Percentiles rank a stretch among this genome's conserved stretches.
These are phyloP conservation scores for Stratiomys singularior DNA, from an alignment of 2,888 invertebrate genomes.

Conservation along the genomic window DNA sequence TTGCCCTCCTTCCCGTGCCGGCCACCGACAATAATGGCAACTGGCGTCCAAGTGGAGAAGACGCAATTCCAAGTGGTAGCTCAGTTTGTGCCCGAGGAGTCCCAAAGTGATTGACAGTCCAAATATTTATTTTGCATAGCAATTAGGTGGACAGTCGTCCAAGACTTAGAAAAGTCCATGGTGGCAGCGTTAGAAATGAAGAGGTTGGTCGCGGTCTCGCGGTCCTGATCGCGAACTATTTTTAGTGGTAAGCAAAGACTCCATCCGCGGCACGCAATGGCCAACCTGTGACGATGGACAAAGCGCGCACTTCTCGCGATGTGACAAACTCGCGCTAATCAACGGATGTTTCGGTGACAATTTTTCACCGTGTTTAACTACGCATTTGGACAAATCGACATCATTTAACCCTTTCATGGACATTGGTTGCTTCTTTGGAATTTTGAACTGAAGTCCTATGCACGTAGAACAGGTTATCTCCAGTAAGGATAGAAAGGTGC, in stretches of 20 bases:
- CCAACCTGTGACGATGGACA: background rate
- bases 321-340: conserved; percentile 26
- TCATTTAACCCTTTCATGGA: conserved; percentile 26
- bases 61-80: conserved; percentile 38
- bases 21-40: conserved; percentile 1
- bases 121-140: conserved; percentile 51
- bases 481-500: too few species aligned
- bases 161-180: background rate
- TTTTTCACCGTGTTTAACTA: conserved; percentile 33
- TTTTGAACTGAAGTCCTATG: background rate
- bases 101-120: conserved; percentile 51
- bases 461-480: too few species aligned
- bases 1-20: conserved; percentile 16
- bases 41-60: conserved; percentile 41
- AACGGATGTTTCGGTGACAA: conserved; percentile 44
- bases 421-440: background rate
- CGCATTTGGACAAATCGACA: conserved; percentile 40
- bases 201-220: conserved; percentile 10
- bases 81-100: conserved; percentile 37
- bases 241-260: conserved; percentile 27
- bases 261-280: conserved; percentile 10
- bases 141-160: conserved; percentile 47
- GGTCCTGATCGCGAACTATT: conserved; percentile 18
- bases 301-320: background rate
- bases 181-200: conserved; percentile 15